Base-by-base conservation (phyloP, 2,888 invertebrate genomes). In the Nymphalis c-album region DNA sequence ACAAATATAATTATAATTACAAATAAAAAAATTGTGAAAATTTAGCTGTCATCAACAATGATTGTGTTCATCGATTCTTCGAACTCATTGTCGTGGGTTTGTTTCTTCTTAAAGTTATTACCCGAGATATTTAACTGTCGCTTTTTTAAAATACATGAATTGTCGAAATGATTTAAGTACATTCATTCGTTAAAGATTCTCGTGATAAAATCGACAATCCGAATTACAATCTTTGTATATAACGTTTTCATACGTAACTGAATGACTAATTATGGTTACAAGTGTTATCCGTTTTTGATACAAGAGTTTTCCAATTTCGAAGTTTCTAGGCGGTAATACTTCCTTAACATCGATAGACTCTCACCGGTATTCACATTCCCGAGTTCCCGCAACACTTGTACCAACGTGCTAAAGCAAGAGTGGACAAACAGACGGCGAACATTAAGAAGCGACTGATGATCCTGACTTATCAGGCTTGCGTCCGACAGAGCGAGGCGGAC, bases 401-500 rank as follows among this genome's bases (percentile, higher is more conserved):
- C 80, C 71, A 71, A 50, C 79, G 81, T 0, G 91, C 91, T 0
- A 85, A 83, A 71, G 55, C 18, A 13, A 72, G 31, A 2, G 91
- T 90, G 7, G 90, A 90, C 73, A 79, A 78, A 68, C 88, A 88
- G 75, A 91, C 91, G 0, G 78, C 73, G 0, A 70, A 74, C 22
- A 88, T 90, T 64, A 90, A 87, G 85, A 85, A 60, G 73, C 87
- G 78, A 81, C 93, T 90, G 46, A 82, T 87, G 63, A 75, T 75
- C 31, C 83, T 90, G n/a, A 83, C 85, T 5, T 88, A 88, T 77
- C 83, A 87, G 69, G 86, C 86, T 26, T 85, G 84, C 68, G 88
- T 91, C 72, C 76, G 85, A 0, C 89, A 87, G 80, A 86, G 82
- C 68, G 93, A 94, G 77, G 82, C 85, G 0, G 96, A 96, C 68